Evolutionary conservation across 2,888 invertebrate genomes (phyloP).

Genomic region (Microctonus hyperodae): DNA sequence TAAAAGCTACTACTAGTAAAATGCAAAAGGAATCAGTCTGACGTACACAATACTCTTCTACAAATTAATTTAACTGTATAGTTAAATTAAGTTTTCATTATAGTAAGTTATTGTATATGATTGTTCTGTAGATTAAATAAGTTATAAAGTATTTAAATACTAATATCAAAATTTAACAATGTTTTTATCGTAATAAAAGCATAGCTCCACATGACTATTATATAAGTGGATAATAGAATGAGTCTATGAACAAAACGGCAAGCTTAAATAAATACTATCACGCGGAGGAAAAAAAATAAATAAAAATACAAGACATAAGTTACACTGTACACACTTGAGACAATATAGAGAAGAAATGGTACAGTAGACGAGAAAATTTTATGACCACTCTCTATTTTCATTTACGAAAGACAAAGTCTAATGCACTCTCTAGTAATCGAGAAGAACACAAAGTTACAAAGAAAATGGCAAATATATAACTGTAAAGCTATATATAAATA

Average conservation of each 20-base stretch:
- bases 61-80: too few species aligned
- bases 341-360: slow-evolving; percentile 8
- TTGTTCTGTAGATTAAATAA: too few species aligned
- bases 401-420: slow-evolving; percentile 10
- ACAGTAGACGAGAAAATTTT: slow-evolving; percentile 1
- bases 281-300: not conserved
- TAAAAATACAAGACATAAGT: slow-evolving; percentile 1
- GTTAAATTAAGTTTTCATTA: too few species aligned
- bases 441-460: slow-evolving; percentile 9
- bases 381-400: slow-evolving; percentile 21
- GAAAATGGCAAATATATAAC: not conserved
- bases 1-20: too few species aligned
- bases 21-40: too few species aligned
- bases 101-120: too few species aligned
- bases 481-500: not conserved
- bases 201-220: not conserved
- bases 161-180: not conserved
- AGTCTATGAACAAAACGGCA: not conserved
- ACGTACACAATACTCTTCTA: too few species aligned
- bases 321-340: slow-evolving; percentile 7
- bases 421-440: slow-evolving; percentile 18
- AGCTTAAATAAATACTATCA: not conserved
- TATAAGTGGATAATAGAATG: not conserved
- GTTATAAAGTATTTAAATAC: not conserved
- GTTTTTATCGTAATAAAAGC: not conserved